phyloP scores from a whole-genome alignment of 2,797 vertebrate genomes.

The Crocodylus rhombifer region DNA sequence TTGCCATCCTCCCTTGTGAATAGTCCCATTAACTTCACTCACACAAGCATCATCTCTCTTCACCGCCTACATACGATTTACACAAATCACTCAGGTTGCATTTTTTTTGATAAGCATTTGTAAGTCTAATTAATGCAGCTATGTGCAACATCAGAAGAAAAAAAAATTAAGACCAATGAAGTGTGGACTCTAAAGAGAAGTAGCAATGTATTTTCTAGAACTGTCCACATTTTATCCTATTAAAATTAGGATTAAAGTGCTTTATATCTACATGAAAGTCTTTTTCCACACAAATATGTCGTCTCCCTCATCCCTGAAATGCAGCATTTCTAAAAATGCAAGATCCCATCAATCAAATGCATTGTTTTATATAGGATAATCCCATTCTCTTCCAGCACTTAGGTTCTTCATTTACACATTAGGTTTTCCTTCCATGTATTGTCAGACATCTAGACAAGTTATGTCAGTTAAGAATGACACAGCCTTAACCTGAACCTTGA shows the following conservation, averaged over 20 bases:
- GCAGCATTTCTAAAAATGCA: conserved; percentile 1
- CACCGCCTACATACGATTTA: neutral
- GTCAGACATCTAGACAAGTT: neutral
- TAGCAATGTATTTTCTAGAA: conserved; percentile 53
- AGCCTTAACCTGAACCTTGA: conserved; percentile 1
- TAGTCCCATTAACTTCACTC: conserved; percentile 12
- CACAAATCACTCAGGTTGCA: neutral
- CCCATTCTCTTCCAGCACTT: conserved; percentile 14
- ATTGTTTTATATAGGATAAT: neutral
- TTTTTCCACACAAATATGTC: neutral
- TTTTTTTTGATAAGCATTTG: conserved; percentile 44
- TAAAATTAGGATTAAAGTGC: conserved; percentile 64
- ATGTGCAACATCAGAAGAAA: conserved; percentile 28
- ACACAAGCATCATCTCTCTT: neutral
- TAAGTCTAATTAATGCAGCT: conserved; percentile 41
- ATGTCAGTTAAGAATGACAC: neutral
- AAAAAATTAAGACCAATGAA: conserved; percentile 48
- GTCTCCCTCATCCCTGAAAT: conserved; percentile 6
- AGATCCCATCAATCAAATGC: conserved; percentile 25
- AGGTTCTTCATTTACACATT: neutral
- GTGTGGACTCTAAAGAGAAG: conserved; percentile 33
- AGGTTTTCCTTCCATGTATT: neutral
- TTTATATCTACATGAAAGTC: conserved; percentile 40
- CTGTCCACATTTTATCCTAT: conserved; percentile 29
- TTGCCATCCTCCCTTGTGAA: neutral